phyloP scores from a whole-genome alignment of 1,140 invertebrate species.

The Drosophila rufa region DNA sequence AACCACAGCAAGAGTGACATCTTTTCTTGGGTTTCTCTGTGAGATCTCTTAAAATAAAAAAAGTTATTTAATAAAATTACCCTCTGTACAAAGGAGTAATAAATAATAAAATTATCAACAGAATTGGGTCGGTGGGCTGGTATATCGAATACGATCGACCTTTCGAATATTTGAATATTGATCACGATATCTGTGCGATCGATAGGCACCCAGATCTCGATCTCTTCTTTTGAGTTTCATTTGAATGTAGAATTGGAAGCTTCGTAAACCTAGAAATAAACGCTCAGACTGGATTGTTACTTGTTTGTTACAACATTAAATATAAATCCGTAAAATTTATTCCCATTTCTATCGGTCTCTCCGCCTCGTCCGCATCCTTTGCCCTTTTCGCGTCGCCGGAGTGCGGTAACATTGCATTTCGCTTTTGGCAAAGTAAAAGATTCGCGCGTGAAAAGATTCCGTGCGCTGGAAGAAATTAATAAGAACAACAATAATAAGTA shows the following conservation, averaged over 20 bases:
- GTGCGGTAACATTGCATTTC: slow-evolving; percentile 33
- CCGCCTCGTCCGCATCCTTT: neutral
- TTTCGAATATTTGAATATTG: neutral
- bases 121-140: no score
- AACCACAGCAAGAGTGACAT: no score
- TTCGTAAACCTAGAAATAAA: neutral
- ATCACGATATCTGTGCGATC: neutral
- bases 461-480: slow-evolving; percentile 29
- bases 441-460: slow-evolving; percentile 67
- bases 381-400: neutral
- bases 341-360: neutral
- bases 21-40: neutral
- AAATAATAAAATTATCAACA: neutral
- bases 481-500: slow-evolving; percentile 10
- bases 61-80: neutral
- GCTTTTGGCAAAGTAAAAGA: slow-evolving; percentile 18
- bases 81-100: rapidly evolving
- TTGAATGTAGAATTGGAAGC: neutral
- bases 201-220: neutral
- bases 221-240: neutral
- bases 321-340: neutral
- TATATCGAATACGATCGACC: neutral
- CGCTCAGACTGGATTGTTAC: neutral
- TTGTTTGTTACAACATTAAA: neutral
- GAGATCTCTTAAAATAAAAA: neutral